A percentile compares a stretch with the other conserved stretches of the same genome.
Evolutionary conservation across 2,888 invertebrate species (phyloP).

Genomic region (Synergus itoensis): DNA sequence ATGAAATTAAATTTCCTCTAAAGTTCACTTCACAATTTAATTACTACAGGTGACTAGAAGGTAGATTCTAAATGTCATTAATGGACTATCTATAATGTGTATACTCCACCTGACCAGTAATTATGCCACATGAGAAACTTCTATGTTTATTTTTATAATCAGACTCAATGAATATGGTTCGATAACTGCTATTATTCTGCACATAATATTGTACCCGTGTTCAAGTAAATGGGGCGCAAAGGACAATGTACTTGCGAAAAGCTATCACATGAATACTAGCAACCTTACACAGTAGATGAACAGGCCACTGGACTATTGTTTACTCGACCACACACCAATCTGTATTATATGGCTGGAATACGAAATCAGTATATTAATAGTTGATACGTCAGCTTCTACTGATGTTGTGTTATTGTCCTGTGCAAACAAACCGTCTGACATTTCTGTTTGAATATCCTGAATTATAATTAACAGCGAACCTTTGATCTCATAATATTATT

Average conservation of each 20-base stretch:
- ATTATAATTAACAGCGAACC: not conserved
- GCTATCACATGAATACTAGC: constrained; percentile 4
- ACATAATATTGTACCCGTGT: not conserved
- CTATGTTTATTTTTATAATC: constrained; percentile 2
- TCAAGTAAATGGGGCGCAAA: not conserved
- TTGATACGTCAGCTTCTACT: constrained; percentile 54
- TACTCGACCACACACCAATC: not conserved
- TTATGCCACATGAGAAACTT: not conserved
- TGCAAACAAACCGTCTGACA: not conserved
- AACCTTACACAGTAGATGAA: not conserved
- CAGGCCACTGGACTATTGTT: not conserved
- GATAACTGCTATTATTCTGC: constrained; percentile 1
- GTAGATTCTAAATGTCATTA: not conserved
- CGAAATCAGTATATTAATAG: constrained; percentile 67
- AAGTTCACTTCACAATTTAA: not conserved
- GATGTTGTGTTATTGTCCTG: not conserved
- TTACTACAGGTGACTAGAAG: not conserved
- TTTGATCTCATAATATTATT: not conserved
- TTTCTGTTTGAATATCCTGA: not conserved
- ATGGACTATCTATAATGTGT: not conserved
- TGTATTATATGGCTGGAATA: constrained; percentile 54
- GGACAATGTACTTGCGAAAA: constrained; percentile 3
- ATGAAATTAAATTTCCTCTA: not conserved
- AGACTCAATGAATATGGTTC: not conserved
- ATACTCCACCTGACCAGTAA: not conserved